A percentile compares a stretch with the other conserved stretches of the same genome.
Evolutionary conservation across 2,797 vertebrate genomes (phyloP).

Genomic region (Tragelaphus oryx): DNA sequence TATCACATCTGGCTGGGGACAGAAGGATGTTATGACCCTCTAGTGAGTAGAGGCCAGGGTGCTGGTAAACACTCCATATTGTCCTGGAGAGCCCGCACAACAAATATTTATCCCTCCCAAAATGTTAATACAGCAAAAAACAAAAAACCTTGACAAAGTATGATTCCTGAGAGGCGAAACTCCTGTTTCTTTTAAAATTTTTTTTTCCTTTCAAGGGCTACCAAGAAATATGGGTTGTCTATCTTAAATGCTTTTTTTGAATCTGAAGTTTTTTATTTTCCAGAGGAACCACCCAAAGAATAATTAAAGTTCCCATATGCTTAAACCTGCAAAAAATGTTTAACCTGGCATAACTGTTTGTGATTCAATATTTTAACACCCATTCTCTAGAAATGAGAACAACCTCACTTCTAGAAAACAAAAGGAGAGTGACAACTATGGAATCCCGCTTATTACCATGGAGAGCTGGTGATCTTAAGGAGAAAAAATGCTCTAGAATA

Average conservation of each 20-base stretch:
- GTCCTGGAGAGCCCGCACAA: neutral
- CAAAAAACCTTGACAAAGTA: neutral
- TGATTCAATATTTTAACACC: neutral
- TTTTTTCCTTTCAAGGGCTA: neutral
- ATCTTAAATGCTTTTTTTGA: neutral
- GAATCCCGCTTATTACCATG: neutral
- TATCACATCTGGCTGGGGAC: neutral
- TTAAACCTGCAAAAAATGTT: neutral
- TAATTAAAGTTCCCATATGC: neutral
- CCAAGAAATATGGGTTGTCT: neutral
- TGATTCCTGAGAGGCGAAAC: neutral
- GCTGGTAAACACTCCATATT: neutral
- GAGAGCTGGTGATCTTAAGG: neutral
- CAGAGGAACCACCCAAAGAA: neutral
- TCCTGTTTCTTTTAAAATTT: neutral
- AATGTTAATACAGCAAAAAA: neutral
- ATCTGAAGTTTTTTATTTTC: conserved; percentile 4
- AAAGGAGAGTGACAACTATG: neutral
- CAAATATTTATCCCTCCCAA: neutral
- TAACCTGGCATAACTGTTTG: neutral
- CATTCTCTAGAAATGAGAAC: neutral
- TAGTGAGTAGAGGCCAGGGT: neutral
- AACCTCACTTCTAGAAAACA: neutral
- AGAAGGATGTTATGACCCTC: neutral
- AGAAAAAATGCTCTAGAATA: neutral